Conservation (phyloP, 2,113 vertebrate genomes). For the Paraplagusia blochii region DNA sequence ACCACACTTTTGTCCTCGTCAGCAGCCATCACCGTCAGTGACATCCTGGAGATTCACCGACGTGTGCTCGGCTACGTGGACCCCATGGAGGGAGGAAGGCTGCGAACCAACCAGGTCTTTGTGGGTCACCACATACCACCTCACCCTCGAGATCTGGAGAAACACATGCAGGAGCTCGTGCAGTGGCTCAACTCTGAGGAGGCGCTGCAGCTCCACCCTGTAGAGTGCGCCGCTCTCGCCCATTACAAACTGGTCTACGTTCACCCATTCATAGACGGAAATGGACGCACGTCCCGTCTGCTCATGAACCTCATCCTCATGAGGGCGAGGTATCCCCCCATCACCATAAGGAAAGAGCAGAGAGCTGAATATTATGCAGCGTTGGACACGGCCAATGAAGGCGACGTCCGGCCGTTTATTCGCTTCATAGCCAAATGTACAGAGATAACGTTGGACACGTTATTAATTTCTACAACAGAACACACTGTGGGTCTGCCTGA, state of each 20-base stretch:
- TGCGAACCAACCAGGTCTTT: constrained; percentile 88
- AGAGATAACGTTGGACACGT: constrained; percentile 90
- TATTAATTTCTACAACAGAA: constrained; percentile 91
- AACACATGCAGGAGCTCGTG: constrained; percentile 89
- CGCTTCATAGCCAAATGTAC: constrained; percentile 95
- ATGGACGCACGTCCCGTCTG: constrained; percentile 89
- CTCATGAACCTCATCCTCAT: constrained; percentile 96
- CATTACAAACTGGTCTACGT: constrained; percentile 98
- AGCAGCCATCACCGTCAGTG: constrained; percentile 76
- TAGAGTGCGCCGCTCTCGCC: constrained; percentile 89
- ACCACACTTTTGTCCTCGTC: constrained; percentile 83
- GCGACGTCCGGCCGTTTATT: constrained; percentile 93
- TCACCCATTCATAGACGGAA: constrained; percentile 94
- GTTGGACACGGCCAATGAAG: constrained; percentile 91
- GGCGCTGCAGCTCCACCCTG: constrained; percentile 86
- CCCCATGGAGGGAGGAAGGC: constrained; percentile 88
- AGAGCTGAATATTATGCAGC: constrained; percentile 87
- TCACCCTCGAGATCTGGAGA: constrained; percentile 85
- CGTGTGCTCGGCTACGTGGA: constrained; percentile 93
- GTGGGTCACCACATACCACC: constrained; percentile 96
- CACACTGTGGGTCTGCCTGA: constrained; percentile 87
- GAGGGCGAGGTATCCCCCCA: constrained; percentile 92
- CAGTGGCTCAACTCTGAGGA: constrained; percentile 97
- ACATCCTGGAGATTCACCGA: constrained; percentile 90
- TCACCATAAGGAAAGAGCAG: constrained; percentile 95